Conservation (phyloP, 92 coral and sea anemone genomes). For the Porites divaricata region DNA sequence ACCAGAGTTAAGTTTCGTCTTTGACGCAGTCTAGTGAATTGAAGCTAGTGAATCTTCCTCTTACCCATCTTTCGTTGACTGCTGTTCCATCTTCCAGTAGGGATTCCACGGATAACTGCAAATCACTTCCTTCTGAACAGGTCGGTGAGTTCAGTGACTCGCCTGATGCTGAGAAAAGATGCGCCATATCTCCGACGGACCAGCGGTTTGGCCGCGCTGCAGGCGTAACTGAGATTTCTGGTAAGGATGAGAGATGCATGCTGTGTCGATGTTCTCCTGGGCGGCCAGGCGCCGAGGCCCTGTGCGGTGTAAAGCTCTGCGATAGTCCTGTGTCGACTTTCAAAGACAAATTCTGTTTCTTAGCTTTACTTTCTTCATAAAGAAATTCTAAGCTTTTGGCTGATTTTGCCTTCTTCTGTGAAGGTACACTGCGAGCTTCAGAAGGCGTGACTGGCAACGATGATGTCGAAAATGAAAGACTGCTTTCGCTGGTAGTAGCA, state of each 20-base stretch:
- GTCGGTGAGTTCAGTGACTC: conserved; percentile 21
- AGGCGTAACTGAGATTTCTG: conserved; percentile 47
- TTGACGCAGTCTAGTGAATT: not conserved
- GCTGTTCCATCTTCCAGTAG: conserved; percentile 25
- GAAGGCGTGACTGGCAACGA: conserved; percentile 8
- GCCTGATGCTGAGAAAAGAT: conserved; percentile 6
- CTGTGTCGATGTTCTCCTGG: conserved; percentile 16
- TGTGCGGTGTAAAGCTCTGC: conserved; percentile 50
- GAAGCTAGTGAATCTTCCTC: not conserved
- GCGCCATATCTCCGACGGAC: conserved; percentile 24
- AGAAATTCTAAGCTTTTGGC: conserved; percentile 50
- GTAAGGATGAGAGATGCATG: conserved; percentile 63
- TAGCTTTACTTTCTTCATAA: conserved; percentile 39
- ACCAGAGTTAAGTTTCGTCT: too few species aligned
- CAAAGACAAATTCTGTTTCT: conserved; percentile 12
- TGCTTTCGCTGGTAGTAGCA: conserved; percentile 36
- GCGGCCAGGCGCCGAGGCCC: conserved; percentile 59
- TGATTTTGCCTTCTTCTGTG: conserved; percentile 35
- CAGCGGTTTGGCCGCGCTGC: conserved; percentile 38
- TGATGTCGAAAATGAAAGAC: conserved; percentile 19
- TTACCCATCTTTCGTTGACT: conserved; percentile 42
- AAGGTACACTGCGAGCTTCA: conserved; percentile 7
- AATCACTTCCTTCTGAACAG: conserved; percentile 29
- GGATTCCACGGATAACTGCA: conserved; percentile 39
- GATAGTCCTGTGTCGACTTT: not conserved